Evolutionary conservation across 2,888 invertebrate species (phyloP), one percentile per base, ranked within the genome.

Genomic region (Onchidella celtica): DNA sequence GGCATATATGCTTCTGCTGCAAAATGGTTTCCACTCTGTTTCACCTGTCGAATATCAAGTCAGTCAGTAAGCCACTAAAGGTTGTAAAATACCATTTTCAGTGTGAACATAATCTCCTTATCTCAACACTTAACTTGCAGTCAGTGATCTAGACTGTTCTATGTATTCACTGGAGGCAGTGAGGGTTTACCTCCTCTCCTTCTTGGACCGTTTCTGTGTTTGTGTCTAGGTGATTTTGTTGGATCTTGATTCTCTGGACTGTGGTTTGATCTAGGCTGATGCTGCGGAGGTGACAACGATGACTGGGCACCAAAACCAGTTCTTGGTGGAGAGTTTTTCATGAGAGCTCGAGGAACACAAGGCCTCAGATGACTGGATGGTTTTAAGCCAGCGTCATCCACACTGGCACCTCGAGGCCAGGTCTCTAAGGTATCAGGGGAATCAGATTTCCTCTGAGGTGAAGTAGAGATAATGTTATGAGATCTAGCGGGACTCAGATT

Each of bases 331-430:
- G 29, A 27, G 65, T 24, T n/a, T 36, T 76, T 76, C 66, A 66
- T 11, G 21, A 76, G 76, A 40, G 68, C 66, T 66, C 36, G 21
- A 11, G 76, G 76, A 76, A 76, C 36, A 55, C 32, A 27, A 36
- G 76, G 76, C 24, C 36, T 29, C 29, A 76, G 32, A 24, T 55
- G 47, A 36, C 29, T n/a, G 34, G 66, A 55, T 55, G 76, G 76
- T 24, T 34, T 76, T 24, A 76, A 36, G 47, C 66, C 66, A 21
- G n/a, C 32, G 6, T 68, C 55, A 47, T n/a, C 66, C 32, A 55
- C 76, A 29, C 11, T n/a, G 65, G 27, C 29, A 6, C 65, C 65
- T 29, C 65, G 65, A 2, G 65, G 65, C 65, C 65, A 65, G 32
- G 29, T 17, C 3, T 11, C 65, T n/a, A 3, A 17, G 29, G 65